These are phyloP conservation scores for Chaitophorus viminalis DNA, from an alignment of 2,888 invertebrate species.

Conservation along the genomic window DNA sequence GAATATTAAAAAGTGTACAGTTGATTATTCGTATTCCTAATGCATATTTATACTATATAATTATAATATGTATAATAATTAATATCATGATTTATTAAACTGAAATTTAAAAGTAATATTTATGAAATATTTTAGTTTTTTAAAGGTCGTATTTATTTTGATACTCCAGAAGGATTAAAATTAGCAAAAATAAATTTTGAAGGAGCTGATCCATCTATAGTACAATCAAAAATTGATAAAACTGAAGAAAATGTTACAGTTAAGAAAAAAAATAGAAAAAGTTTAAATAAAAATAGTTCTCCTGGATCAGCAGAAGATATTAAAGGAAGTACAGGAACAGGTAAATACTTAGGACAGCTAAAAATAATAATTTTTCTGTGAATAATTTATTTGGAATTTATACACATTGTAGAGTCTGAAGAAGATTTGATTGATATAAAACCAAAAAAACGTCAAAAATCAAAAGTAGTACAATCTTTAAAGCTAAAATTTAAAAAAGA, in stretches of 20 bases:
- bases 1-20: too few relatives aligned
- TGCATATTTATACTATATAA: too few relatives aligned
- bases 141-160: conserved; percentile 79
- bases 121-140: conserved; percentile 76
- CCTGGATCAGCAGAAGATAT: conserved; percentile 60
- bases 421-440: conserved; percentile 57
- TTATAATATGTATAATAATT: too few relatives aligned
- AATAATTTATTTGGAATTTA: not conserved
- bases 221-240: conserved; percentile 58
- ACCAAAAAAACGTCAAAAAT: conserved; percentile 57
- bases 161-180: conserved; percentile 76
- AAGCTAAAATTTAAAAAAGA: conserved; percentile 59
- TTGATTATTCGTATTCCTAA: too few relatives aligned
- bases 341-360: not conserved
- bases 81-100: not conserved
- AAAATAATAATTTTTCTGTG: not conserved
- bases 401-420: conserved; percentile 53
- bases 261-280: conserved; percentile 52
- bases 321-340: conserved; percentile 58
- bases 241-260: conserved; percentile 46
- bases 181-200: conserved; percentile 75
- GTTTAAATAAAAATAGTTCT: conserved; percentile 51
- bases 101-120: too few relatives aligned
- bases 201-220: conserved; percentile 68
- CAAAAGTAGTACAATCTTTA: conserved; percentile 55